Evolutionary conservation across 2,113 vertebrate genomes (phyloP), one percentile per base, ranked within the genome.

Genomic region (Gymnarchus niloticus): DNA sequence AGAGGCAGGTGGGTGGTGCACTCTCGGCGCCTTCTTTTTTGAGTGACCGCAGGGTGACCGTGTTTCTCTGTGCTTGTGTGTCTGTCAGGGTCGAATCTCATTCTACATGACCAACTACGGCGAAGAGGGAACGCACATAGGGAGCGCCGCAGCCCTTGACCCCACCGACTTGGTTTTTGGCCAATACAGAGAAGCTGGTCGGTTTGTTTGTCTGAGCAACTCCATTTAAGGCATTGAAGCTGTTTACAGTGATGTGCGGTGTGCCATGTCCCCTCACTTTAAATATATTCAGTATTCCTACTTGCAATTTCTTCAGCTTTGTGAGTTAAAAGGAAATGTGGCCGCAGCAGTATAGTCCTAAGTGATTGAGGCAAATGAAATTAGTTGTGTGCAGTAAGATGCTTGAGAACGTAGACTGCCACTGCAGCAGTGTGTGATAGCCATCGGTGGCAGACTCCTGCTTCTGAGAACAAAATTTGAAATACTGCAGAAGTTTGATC

Each of bases 21-120:
- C 19, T 9, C n/a, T 25, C n/a, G 0, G 9, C 25, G 5, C 25
- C 9, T 17, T 37, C 37, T 25, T 69, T 28, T 37, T 69, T 69
- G 14, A 3, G 12, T 17, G 17, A 37, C 37, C 2, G 6, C 65
- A 73, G 65, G 17, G 3, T 41, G 33, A 73, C 14, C 14, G 17
- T 41, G 33, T 73, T 73, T 73, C 9, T 69, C 61, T 33, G 25
- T 41, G 33, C 41, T 37, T 41, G 33, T 7, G 0, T 73, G 56
- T 41, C 1, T 85, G 41, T 1, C 86, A 98, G 97, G 98, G 97
- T n/a, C 95, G 97, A 0, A 99, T 99, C 85, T 98, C 97, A 6
- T 99, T 99, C 90, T 99, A 99, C 90, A 98, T 99, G 97, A 99
- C 97, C n/a, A 99, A 99, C 92, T 99, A 99, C 0, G 97, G 98